Conservation (phyloP, 2,888 invertebrate species). For the Drosophila lutescens region DNA sequence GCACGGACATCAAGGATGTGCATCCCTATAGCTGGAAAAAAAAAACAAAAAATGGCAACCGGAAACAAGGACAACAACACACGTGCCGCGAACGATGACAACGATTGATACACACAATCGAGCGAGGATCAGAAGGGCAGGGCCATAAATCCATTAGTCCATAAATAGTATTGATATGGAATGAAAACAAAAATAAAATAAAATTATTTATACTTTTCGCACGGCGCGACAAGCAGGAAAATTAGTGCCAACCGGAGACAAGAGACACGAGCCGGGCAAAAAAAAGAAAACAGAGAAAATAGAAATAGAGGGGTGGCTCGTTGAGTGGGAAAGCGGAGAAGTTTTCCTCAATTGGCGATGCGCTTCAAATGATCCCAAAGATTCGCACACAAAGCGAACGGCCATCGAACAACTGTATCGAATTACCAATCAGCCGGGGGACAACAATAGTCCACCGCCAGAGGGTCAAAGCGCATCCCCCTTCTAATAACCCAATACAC, state of each 20-base stretch:
- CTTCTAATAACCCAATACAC: neutral
- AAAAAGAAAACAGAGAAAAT: neutral
- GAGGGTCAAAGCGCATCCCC: slow-evolving; percentile 25
- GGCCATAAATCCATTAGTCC: slow-evolving; percentile 81
- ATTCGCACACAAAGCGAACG: slow-evolving; percentile 59
- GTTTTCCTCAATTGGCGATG: slow-evolving; percentile 72
- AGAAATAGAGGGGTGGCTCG: slow-evolving; percentile 15
- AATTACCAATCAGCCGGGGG: slow-evolving; percentile 79
- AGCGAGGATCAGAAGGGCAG: slow-evolving; percentile 38
- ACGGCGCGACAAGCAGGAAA: slow-evolving; percentile 77
- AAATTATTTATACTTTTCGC: slow-evolving; percentile 79
- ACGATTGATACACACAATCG: slow-evolving; percentile 64
- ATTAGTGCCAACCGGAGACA: slow-evolving; percentile 70
- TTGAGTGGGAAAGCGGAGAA: slow-evolving; percentile 42
- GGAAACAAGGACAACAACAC: slow-evolving; percentile 62
- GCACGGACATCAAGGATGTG: slow-evolving; percentile 46
- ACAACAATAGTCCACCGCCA: slow-evolving; percentile 56
- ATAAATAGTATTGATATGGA: slow-evolving; percentile 78
- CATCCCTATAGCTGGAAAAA: slow-evolving; percentile 18
- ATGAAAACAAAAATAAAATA: slow-evolving; percentile 63
- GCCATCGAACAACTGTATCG: slow-evolving; percentile 77
- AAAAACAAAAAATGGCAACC: slow-evolving; percentile 46
- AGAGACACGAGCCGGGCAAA: slow-evolving; percentile 9
- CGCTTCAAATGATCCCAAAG: slow-evolving; percentile 78
- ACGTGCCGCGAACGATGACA: slow-evolving; percentile 68